phyloP scores from a whole-genome alignment of 2,888 invertebrate genomes.

The Eueremaeus valkanovi region DNA sequence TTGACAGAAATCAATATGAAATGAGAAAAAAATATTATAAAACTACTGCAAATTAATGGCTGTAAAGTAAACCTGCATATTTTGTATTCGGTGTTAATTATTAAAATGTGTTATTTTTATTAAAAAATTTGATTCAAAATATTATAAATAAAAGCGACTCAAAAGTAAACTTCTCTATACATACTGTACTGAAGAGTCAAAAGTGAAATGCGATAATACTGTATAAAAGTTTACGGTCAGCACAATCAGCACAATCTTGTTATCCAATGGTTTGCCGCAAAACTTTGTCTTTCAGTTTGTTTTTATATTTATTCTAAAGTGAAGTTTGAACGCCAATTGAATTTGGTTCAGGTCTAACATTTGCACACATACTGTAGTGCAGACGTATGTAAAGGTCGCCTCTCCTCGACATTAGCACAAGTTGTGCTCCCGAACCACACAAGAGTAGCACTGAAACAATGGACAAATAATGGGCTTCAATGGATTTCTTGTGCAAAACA shows the following conservation, averaged over 20 bases:
- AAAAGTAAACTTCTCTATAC: too few relatives aligned
- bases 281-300: background rate
- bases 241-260: background rate
- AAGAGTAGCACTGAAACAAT: background rate
- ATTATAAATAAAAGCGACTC: too few relatives aligned
- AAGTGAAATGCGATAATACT: too few relatives aligned
- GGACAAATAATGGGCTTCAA: slow-evolving; percentile 32
- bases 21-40: too few relatives aligned
- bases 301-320: slow-evolving; percentile 13
- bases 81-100: too few relatives aligned
- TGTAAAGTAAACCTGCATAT: too few relatives aligned
- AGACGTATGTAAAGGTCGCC: background rate
- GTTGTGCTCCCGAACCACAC: background rate
- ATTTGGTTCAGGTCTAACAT: slow-evolving; percentile 27
- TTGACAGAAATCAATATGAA: too few relatives aligned
- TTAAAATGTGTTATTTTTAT: too few relatives aligned
- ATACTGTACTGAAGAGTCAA: too few relatives aligned
- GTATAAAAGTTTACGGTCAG: slow-evolving; percentile 27
- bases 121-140: too few relatives aligned
- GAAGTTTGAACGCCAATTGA: slow-evolving; percentile 31
- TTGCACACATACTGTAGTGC: background rate
- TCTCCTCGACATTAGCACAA: slow-evolving; percentile 21
- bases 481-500: slow-evolving; percentile 34
- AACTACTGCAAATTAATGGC: too few relatives aligned
- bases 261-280: background rate